Conservation (phyloP, 92 coral and sea anemone genomes). For the Parazoanthus darwini region DNA sequence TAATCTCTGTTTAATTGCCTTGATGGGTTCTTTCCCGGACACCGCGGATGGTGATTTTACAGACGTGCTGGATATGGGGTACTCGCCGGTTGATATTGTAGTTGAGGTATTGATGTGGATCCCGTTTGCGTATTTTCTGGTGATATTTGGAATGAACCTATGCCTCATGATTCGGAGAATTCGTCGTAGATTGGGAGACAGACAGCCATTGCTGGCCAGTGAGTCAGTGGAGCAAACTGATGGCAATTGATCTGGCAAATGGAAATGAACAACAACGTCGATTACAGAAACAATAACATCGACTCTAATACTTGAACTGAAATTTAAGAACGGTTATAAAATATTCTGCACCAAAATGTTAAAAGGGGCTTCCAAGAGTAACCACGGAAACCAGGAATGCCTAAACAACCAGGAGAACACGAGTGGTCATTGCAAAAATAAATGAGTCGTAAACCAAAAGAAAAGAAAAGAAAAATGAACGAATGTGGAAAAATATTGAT, state of each 20-base stretch:
- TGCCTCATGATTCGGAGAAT: slow-evolving; percentile 1
- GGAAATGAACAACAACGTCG: too few species aligned
- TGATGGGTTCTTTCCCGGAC: slow-evolving; percentile 55
- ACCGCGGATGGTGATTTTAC: slow-evolving; percentile 43
- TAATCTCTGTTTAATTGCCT: slow-evolving; percentile 48
- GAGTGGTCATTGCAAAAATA: too few species aligned
- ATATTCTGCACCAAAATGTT: too few species aligned
- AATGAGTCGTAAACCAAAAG: too few species aligned
- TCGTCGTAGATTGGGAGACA: not conserved
- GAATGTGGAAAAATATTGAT: too few species aligned
- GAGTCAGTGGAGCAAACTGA: not conserved
- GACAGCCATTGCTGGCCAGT: not conserved
- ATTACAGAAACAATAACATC: too few species aligned
- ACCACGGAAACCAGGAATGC: too few species aligned
- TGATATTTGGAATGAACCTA: slow-evolving; percentile 20
- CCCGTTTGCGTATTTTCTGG: slow-evolving; percentile 53
- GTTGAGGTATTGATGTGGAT: slow-evolving; percentile 53
- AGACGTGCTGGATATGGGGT: slow-evolving; percentile 4
- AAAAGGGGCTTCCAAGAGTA: too few species aligned
- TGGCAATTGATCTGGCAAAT: not conserved
- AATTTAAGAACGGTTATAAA: too few species aligned
- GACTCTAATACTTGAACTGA: too few species aligned
- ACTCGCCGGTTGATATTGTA: slow-evolving; percentile 45
- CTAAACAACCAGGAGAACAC: too few species aligned
- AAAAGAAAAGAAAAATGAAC: too few species aligned